Conservation (phyloP, 2,888 invertebrate genomes). For the Saturnia pavonia region DNA sequence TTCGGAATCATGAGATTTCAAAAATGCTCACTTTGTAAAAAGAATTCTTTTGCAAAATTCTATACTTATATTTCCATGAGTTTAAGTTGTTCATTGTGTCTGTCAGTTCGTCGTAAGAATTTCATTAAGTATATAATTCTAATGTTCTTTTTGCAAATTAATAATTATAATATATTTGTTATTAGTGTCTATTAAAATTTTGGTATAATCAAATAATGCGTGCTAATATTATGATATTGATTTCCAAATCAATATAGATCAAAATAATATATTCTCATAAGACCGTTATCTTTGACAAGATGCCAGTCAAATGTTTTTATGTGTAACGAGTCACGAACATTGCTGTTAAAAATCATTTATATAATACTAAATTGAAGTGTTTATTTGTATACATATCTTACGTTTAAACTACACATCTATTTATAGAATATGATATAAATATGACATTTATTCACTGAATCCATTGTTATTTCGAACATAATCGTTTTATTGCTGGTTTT, state of each 20-base stretch:
- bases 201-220: slow-evolving; percentile 27
- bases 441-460: not conserved
- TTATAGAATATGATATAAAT: not conserved
- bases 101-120: too few relatives aligned
- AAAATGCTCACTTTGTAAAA: too few relatives aligned
- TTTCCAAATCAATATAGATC: slow-evolving; percentile 8
- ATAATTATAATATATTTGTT: not conserved
- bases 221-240: not conserved
- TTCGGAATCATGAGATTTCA: too few relatives aligned
- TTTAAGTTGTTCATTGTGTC: too few relatives aligned
- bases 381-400: not conserved
- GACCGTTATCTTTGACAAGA: slow-evolving; percentile 7
- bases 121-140: too few relatives aligned
- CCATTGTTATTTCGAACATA: not conserved
- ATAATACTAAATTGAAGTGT: not conserved
- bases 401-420: not conserved
- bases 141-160: not conserved
- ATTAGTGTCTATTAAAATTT: not conserved
- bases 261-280: slow-evolving; percentile 5
- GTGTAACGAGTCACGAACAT: slow-evolving; percentile 9
- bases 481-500: not conserved
- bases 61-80: too few relatives aligned
- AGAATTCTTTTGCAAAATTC: too few relatives aligned
- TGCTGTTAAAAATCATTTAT: not conserved
- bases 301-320: slow-evolving; percentile 8